These are phyloP conservation scores for Noctua pronuba DNA, from an alignment of 2,888 invertebrate species.

Conservation along the genomic window DNA sequence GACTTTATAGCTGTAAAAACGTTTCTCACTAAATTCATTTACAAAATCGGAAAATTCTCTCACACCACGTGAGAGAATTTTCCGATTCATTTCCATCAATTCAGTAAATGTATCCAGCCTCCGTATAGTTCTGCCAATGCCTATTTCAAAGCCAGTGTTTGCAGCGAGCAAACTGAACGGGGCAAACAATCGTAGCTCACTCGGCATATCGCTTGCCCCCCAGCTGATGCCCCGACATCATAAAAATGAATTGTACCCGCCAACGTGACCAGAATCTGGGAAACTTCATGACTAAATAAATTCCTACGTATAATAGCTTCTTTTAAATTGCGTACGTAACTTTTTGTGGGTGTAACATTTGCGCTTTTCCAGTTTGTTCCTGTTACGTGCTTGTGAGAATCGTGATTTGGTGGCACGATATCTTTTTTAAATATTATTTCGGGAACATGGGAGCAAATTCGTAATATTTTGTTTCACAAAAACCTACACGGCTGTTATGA, in stretches of 20 bases:
- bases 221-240: slow-evolving; percentile 71
- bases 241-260: slow-evolving; percentile 82
- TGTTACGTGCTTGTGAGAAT: slow-evolving; percentile 32
- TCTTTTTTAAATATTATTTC: slow-evolving; percentile 27
- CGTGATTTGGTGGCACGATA: slow-evolving; percentile 12
- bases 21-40: not conserved
- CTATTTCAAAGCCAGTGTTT: slow-evolving; percentile 64
- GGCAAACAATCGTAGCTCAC: slow-evolving; percentile 63
- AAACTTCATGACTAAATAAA: slow-evolving; percentile 68
- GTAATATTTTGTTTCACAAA: not conserved
- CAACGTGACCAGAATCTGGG: slow-evolving; percentile 73
- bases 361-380: slow-evolving; percentile 35
- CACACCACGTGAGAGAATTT: too few species aligned
- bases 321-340: slow-evolving; percentile 62
- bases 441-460: not conserved
- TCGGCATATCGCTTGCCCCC: slow-evolving; percentile 59
- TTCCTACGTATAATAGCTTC: slow-evolving; percentile 48
- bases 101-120: slow-evolving; percentile 34
- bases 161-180: slow-evolving; percentile 51
- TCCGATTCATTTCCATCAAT: slow-evolving; percentile 25
- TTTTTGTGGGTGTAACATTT: slow-evolving; percentile 56
- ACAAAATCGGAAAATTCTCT: too few species aligned
- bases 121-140: slow-evolving; percentile 34
- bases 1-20: not conserved
- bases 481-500: not conserved